Conservation (phyloP, 2,888 invertebrate genomes). For the Cepaea hortensis region DNA sequence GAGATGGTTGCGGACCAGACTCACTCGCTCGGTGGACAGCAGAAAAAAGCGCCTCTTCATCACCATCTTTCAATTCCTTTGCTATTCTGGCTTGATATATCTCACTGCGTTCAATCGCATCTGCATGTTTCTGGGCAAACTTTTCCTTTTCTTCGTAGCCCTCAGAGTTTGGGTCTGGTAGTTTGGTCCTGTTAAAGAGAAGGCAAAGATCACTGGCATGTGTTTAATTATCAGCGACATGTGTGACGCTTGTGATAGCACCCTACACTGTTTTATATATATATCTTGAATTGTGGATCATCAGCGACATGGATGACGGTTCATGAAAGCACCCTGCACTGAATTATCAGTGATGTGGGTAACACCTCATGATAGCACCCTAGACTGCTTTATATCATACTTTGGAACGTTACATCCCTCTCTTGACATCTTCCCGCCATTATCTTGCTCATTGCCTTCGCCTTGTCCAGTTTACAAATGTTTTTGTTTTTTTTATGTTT, state of each 20-base stretch:
- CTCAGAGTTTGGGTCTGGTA: slow-evolving; percentile 82
- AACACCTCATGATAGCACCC: no score
- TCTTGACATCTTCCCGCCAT: neutral
- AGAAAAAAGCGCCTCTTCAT: slow-evolving; percentile 87
- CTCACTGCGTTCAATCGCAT: slow-evolving; percentile 92
- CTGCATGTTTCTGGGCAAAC: slow-evolving; percentile 89
- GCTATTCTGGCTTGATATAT: slow-evolving; percentile 88
- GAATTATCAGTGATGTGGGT: no score
- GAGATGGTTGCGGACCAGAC: neutral
- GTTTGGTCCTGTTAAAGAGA: slow-evolving; percentile 24
- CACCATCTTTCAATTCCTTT: slow-evolving; percentile 86
- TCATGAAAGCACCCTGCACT: no score
- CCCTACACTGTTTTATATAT: no score
- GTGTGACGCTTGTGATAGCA: neutral
- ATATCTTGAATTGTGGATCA: no score
- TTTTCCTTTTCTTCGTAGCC: slow-evolving; percentile 90
- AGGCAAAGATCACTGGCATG: neutral
- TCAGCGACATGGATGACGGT: no score
- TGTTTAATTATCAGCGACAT: neutral
- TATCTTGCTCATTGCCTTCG: neutral
- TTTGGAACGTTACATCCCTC: neutral
- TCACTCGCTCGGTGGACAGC: slow-evolving; percentile 80
- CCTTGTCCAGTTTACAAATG: neutral
- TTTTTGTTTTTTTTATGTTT: neutral
- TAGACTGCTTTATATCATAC: no score